These are phyloP conservation scores for Dendrolimus pini DNA, from an alignment of 2,888 invertebrate genomes.

Conservation along the genomic window DNA sequence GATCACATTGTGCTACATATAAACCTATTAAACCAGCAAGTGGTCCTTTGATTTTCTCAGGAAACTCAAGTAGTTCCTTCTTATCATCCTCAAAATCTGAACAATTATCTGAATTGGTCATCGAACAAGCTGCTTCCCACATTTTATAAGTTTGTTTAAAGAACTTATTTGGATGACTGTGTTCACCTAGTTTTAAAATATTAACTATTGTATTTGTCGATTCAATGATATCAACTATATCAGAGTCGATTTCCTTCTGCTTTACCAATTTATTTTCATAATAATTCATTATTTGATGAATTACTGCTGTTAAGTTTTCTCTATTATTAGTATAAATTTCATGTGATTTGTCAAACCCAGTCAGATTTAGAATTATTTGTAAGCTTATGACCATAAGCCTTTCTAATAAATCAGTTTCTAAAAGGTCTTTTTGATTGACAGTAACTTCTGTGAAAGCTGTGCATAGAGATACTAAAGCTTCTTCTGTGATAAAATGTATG, in stretches of 20 bases:
- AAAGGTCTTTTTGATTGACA: constrained; percentile 36
- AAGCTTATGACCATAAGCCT: constrained; percentile 50
- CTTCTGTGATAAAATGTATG: constrained; percentile 43
- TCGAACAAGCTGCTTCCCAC: constrained; percentile 44
- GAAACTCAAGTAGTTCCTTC: constrained; percentile 38
- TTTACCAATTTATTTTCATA: constrained; percentile 51
- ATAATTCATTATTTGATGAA: constrained; percentile 44
- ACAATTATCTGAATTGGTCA: constrained; percentile 36
- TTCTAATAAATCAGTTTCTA: constrained; percentile 47
- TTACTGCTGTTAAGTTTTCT: constrained; percentile 35
- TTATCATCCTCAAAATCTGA: constrained; percentile 40
- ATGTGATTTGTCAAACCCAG: constrained; percentile 50
- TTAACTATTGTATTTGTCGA: constrained; percentile 43
- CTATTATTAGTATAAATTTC: constrained; percentile 40
- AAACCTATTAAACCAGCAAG: constrained; percentile 41
- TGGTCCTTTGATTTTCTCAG: constrained; percentile 40
- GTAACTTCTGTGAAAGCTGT: constrained; percentile 47
- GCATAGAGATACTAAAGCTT: constrained; percentile 44
- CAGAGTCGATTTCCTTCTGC: constrained; percentile 52
- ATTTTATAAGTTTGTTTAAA: constrained; percentile 47
- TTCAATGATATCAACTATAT: constrained; percentile 52
- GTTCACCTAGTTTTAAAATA: constrained; percentile 33
- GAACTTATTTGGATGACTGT: constrained; percentile 38
- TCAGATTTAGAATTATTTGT: constrained; percentile 49
- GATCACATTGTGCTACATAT: constrained; percentile 47